Conservation (phyloP, 2,797 vertebrate species). For the Neostethus bicornis region DNA sequence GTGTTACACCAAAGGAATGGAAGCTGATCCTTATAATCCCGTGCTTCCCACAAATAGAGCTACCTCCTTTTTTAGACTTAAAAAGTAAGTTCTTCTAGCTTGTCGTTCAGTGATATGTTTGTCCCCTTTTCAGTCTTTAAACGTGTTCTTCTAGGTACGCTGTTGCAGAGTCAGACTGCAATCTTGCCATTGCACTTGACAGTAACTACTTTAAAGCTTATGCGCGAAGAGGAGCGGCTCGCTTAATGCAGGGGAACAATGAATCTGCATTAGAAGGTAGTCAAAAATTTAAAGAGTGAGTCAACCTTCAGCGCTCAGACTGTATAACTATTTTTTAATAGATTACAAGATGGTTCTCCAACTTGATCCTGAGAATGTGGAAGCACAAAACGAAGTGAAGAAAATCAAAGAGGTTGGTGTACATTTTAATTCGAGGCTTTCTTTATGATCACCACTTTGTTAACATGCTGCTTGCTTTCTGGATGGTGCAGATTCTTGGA, state of each 20-base stretch:
- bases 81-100: constrained; percentile 81
- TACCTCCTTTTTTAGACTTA: constrained; percentile 88
- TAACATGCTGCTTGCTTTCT: neutral
- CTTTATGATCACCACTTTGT: fast-evolving
- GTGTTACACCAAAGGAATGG: constrained; percentile 93
- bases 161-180: constrained; percentile 97
- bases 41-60: constrained; percentile 94
- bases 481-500: constrained; percentile 71
- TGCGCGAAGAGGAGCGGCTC: constrained; percentile 86
- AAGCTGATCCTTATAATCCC: constrained; percentile 88
- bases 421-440: fast-evolving
- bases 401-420: constrained; percentile 85
- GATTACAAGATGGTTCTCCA: constrained; percentile 92
- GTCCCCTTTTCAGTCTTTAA: neutral
- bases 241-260: constrained; percentile 84
- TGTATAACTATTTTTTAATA: constrained; percentile 48
- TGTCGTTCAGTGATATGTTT: neutral
- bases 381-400: constrained; percentile 88
- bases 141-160: constrained; percentile 81
- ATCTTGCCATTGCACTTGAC: constrained; percentile 90
- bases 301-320: neutral
- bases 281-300: neutral
- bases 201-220: constrained; percentile 88
- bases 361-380: constrained; percentile 87
- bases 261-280: constrained; percentile 90